Conservation (phyloP, 2,797 vertebrate genomes). For the Sparidentex hasta region DNA sequence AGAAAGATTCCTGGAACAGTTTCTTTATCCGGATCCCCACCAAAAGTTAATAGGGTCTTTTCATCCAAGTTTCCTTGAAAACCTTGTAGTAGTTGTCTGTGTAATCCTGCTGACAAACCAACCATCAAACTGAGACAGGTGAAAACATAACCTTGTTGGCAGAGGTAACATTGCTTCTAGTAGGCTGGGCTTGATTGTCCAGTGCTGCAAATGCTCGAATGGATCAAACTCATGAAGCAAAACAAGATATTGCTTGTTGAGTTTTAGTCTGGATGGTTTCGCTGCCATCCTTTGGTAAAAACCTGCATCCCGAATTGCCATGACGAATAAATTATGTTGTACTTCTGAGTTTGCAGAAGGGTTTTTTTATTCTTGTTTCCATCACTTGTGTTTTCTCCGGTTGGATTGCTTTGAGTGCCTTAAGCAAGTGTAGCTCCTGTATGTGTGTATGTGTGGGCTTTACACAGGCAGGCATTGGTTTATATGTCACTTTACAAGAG, state of each 20-base stretch:
- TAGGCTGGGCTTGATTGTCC: not conserved
- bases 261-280: not conserved
- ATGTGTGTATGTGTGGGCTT: too few relatives aligned
- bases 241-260: slow-evolving; percentile 21
- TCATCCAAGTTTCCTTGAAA: too few relatives aligned
- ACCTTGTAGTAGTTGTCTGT: too few relatives aligned
- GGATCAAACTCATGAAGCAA: not conserved
- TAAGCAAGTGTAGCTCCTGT: not conserved
- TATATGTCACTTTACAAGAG: not conserved
- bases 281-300: not conserved
- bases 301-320: not conserved
- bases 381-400: not conserved
- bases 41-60: too few relatives aligned
- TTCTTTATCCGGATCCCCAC: too few relatives aligned
- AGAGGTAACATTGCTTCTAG: not conserved
- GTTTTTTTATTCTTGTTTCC: not conserved
- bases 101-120: too few relatives aligned
- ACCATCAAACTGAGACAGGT: too few relatives aligned
- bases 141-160: too few relatives aligned
- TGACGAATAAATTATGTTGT: not conserved
- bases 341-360: not conserved
- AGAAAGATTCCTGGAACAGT: too few relatives aligned
- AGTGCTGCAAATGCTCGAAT: slow-evolving; percentile 8
- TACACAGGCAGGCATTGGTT: not conserved
- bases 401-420: slow-evolving; percentile 4